A percentile compares a stretch with the other conserved stretches of the same genome.
These are phyloP conservation scores for Drosophila rellima DNA, from an alignment of 2,888 invertebrate genomes.

Conservation along the genomic window DNA sequence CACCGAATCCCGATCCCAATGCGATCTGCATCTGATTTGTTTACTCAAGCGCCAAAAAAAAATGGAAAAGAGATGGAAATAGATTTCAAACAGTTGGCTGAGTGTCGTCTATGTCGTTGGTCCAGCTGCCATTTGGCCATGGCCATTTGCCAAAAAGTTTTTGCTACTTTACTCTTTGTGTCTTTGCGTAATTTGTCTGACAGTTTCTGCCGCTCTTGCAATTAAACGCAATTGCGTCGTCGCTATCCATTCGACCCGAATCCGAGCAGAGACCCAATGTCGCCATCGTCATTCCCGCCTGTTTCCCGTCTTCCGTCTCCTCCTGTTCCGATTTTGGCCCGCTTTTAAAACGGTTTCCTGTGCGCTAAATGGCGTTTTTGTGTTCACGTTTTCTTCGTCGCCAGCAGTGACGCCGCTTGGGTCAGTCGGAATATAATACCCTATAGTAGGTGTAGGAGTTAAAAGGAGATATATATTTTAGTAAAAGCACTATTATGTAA, in stretches of 20 bases:
- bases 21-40: slow-evolving; percentile 57
- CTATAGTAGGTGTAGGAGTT: neutral
- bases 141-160: slow-evolving; percentile 76
- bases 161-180: slow-evolving; percentile 45
- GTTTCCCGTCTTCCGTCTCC: neutral
- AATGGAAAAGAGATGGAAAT: slow-evolving; percentile 5
- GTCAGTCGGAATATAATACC: slow-evolving; percentile 37
- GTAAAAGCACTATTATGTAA: too few relatives aligned
- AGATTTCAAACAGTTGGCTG: slow-evolving; percentile 54
- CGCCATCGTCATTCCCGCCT: slow-evolving; percentile 45
- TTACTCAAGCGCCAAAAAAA: slow-evolving; percentile 38
- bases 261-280: slow-evolving; percentile 44
- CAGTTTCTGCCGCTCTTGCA: slow-evolving; percentile 70
- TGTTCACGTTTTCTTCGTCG: slow-evolving; percentile 61
- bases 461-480: neutral
- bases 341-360: slow-evolving; percentile 82
- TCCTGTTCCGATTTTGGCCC: slow-evolving; percentile 37
- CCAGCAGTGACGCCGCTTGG: slow-evolving; percentile 46
- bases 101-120: slow-evolving; percentile 33
- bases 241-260: slow-evolving; percentile 29
- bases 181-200: slow-evolving; percentile 67
- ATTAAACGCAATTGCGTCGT: slow-evolving; percentile 83
- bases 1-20: slow-evolving; percentile 36
- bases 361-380: slow-evolving; percentile 83
- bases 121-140: slow-evolving; percentile 42